Evolutionary conservation across 2,113 vertebrate species (phyloP), one percentile per base, ranked within the genome.

Genomic region (Saccopteryx bilineata): DNA sequence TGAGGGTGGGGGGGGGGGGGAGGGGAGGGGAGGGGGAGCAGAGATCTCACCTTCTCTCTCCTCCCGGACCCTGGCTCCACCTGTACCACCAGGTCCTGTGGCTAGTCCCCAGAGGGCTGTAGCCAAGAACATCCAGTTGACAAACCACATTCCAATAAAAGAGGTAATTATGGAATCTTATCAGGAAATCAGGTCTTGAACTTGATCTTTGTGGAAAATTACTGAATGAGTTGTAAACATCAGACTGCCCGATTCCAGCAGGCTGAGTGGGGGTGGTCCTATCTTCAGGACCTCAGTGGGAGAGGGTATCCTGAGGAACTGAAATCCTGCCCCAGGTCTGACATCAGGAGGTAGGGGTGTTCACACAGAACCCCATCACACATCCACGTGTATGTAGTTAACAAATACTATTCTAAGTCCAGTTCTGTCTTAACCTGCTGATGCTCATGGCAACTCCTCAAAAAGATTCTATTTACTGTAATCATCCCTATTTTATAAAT

Each of bases 61-160:
- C 58, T 69, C 14, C 58, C 28, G 13, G 0, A 0, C 61, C 39
- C 12, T 0, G 6, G 9, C 54, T 76, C 50, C 3, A 11, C 31
- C 48, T 2, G 24, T 1, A 74, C 17, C 7, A 5, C 58, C 56
- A 79, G 39, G 63, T 74, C 24, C 68, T 31, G 21, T 31, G 75
- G 58, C 23, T n/a, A 4, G 52, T 10, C 31, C 24, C 60, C 19
- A 80, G 90, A 72, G 18, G 1, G 18, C 68, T 52, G 46, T 48
- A 83, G 80, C 76, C 83, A 18, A 75, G 79, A 58, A 69, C 46
- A 65, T 19, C 19, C 76, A 28, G 82, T 8, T 60, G 71, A 90
- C 80, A 91, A 93, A n/a, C 79, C 33, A 24, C 71, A 84, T 66
- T 78, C 86, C 54, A 26, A 9, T 0, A 23, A 13, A n/a, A 31